A percentile compares a stretch with the other conserved stretches of the same genome.
Evolutionary conservation across 2,888 invertebrate genomes (phyloP).

Genomic region (Miltochrista miniata): DNA sequence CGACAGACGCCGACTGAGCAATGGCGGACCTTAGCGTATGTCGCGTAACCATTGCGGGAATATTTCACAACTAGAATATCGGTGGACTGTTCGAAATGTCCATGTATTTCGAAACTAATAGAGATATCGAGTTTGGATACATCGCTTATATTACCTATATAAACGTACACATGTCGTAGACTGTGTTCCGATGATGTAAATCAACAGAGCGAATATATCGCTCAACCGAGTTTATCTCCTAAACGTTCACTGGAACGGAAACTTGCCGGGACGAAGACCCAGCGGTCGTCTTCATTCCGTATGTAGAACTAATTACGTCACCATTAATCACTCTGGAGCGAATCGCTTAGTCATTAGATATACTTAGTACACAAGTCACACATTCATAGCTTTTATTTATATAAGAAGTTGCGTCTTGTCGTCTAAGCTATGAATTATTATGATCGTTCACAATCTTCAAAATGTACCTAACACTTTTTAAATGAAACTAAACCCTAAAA

Average conservation of each 20-base stretch:
- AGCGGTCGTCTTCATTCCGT: slow-evolving; percentile 16
- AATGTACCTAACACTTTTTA: no score
- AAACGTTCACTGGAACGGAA: slow-evolving; percentile 2
- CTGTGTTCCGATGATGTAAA: slow-evolving; percentile 12
- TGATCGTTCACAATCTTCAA: no score
- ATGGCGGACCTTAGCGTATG: neutral
- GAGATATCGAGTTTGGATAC: slow-evolving; percentile 10
- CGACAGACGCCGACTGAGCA: neutral
- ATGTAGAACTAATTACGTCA: slow-evolving; percentile 5
- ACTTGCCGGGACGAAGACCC: neutral
- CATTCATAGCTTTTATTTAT: neutral
- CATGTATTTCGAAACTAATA: slow-evolving; percentile 20
- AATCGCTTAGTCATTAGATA: neutral
- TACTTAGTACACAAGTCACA: neutral
- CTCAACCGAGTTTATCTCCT: slow-evolving; percentile 20
- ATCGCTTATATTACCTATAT: slow-evolving; percentile 12
- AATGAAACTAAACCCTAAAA: no score
- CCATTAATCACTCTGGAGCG: neutral
- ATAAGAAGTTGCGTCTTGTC: neutral
- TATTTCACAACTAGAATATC: slow-evolving; percentile 1
- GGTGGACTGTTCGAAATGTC: slow-evolving; percentile 10
- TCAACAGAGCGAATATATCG: slow-evolving; percentile 16
- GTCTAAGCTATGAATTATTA: neutral
- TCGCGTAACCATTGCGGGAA: slow-evolving; percentile 9
- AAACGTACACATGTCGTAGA: slow-evolving; percentile 10